Evolutionary conservation across 2,797 vertebrate genomes (phyloP).

Genomic region (Chrysocyon brachyurus): DNA sequence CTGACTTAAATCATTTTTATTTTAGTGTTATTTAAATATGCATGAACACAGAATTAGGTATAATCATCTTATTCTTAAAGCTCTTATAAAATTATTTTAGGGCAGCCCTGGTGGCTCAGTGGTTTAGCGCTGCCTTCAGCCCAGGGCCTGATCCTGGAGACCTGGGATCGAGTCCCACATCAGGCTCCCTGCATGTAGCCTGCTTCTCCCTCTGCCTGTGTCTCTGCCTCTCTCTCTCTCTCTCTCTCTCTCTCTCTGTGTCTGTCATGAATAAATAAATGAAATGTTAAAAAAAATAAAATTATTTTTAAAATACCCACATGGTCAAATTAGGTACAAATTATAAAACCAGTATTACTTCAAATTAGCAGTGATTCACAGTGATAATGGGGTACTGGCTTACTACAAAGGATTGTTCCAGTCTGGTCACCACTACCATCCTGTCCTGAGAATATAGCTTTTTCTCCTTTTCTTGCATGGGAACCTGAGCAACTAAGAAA

Average conservation of each 20-base stretch:
- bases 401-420: neutral
- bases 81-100: neutral
- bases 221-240: too few species aligned
- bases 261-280: too few species aligned
- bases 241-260: too few species aligned
- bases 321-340: neutral
- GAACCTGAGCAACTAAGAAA: neutral
- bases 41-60: neutral
- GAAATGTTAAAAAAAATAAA: too few species aligned
- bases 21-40: constrained; percentile 38
- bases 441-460: neutral
- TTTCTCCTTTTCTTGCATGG: neutral
- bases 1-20: constrained; percentile 9
- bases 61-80: constrained; percentile 19
- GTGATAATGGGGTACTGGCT: neutral
- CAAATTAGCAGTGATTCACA: neutral
- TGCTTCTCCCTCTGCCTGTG: too few species aligned
- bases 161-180: too few species aligned
- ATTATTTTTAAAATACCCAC: neutral
- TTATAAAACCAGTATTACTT: neutral
- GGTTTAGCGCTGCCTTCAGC: too few species aligned
- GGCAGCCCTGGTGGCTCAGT: too few species aligned
- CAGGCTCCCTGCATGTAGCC: too few species aligned
- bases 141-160: too few species aligned
- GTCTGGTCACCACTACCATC: neutral